Evolutionary conservation across 2,113 vertebrate genomes (phyloP).

Genomic region (Dipodomys stephensi): DNA sequence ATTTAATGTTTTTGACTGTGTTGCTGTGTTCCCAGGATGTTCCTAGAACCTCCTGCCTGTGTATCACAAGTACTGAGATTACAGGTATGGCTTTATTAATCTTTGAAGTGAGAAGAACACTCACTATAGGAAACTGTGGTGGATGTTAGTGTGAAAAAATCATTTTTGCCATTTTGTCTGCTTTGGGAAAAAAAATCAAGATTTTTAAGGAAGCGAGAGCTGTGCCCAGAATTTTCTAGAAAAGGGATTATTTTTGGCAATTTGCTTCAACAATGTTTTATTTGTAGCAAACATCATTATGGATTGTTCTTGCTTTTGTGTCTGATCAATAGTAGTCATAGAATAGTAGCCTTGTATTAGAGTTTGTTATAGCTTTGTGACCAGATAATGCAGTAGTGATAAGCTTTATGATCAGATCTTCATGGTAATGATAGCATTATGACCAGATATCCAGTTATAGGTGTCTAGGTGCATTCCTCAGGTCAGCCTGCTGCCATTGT

Average conservation of each 20-base stretch:
- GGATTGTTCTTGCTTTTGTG: not conserved
- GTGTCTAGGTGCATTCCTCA: not conserved
- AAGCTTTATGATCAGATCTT: not conserved
- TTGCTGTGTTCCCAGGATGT: no score
- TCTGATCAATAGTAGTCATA: not conserved
- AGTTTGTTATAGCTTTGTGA: not conserved
- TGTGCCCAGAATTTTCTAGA: not conserved
- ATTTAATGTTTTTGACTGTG: not conserved
- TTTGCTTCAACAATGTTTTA: not conserved
- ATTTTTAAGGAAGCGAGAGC: not conserved
- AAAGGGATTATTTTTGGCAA: accelerated
- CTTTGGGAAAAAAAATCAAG: not conserved
- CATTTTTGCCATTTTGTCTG: no score
- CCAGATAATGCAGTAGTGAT: no score
- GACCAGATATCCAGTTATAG: no score
- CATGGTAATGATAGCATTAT: no score
- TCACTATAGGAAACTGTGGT: not conserved
- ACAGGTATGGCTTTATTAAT: no score
- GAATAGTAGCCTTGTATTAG: not conserved
- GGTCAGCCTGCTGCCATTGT: accelerated
- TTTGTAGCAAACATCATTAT: not conserved
- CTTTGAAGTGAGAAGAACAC: not conserved
- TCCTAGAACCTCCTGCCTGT: no score
- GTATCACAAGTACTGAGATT: no score
- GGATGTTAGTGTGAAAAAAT: not conserved